Conservation (phyloP, 2,797 vertebrate genomes). For the Garrulus glandarius region DNA sequence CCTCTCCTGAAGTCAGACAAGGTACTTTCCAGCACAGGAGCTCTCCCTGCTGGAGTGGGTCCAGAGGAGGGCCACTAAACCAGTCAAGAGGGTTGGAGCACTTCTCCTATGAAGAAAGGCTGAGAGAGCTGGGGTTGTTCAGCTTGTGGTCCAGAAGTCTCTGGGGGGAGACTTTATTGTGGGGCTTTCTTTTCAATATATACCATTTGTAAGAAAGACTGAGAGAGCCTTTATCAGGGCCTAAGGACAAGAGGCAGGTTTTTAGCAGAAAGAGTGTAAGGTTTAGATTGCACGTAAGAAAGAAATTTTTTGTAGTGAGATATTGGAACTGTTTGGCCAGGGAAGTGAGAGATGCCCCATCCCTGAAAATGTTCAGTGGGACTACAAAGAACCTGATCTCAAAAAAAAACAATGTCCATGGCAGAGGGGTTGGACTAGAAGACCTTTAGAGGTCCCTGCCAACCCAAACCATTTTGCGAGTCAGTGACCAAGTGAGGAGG, state of each 20-base stretch:
- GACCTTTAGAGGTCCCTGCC: neutral
- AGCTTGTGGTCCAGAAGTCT: neutral
- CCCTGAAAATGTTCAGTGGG: neutral
- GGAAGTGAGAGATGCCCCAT: neutral
- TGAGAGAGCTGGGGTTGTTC: neutral
- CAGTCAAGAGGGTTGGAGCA: neutral
- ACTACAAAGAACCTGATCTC: neutral
- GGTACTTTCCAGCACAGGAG: neutral
- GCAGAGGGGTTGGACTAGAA: neutral
- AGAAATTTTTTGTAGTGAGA: neutral
- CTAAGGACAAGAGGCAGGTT: neutral
- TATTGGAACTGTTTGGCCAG: neutral
- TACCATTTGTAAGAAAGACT: neutral
- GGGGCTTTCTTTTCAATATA: neutral
- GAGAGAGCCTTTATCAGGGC: neutral
- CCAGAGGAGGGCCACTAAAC: neutral
- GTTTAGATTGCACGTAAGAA: neutral
- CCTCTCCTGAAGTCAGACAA: neutral
- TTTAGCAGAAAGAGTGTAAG: neutral
- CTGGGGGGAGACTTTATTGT: fast-evolving
- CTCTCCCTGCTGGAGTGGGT: neutral
- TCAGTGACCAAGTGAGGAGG: fast-evolving
- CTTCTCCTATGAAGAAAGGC: neutral
- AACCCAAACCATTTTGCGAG: neutral
- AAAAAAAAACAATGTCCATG: neutral